Percentiles rank a stretch among this genome's conserved stretches.
phyloP scores from a whole-genome alignment of 2,888 invertebrate genomes.

The Podotricha telesiphe region DNA sequence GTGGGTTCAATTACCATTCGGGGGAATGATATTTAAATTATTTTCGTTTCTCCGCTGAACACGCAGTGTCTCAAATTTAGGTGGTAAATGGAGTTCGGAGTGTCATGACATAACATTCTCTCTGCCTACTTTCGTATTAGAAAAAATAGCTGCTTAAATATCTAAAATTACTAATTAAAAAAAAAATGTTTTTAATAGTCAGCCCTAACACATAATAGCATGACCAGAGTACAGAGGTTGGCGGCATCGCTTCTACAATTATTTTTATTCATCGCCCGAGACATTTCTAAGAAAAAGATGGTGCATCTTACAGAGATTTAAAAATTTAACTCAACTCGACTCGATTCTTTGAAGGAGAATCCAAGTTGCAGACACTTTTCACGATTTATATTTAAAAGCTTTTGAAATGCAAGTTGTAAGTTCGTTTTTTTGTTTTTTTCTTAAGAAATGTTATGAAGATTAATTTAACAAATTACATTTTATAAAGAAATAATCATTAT shows the following conservation, averaged over 20 bases:
- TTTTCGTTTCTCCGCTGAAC: too few species aligned
- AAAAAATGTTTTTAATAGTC: constrained; percentile 39
- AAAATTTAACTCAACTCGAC: constrained; percentile 44
- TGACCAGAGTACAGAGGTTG: constrained; percentile 62
- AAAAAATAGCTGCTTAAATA: too few species aligned
- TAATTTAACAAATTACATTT: background rate
- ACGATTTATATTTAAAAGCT: constrained; percentile 25
- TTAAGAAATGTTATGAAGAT: background rate
- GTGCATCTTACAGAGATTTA: constrained; percentile 45
- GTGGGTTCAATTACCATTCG: too few species aligned
- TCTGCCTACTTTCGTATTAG: too few species aligned
- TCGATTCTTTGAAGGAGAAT: constrained; percentile 17
- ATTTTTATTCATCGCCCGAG: constrained; percentile 71
- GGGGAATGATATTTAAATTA: too few species aligned
- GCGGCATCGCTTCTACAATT: constrained; percentile 66
- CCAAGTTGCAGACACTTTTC: constrained; percentile 27
- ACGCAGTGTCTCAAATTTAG: too few species aligned
- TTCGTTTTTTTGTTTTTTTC: background rate
- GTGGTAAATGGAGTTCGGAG: too few species aligned
- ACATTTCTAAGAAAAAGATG: constrained; percentile 46
- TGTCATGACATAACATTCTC: too few species aligned
- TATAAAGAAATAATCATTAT: too few species aligned
- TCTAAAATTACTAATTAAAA: too few species aligned
- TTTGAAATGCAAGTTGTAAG: constrained; percentile 14
- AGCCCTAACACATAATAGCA: constrained; percentile 56